Evolutionary conservation across 2,888 invertebrate species (phyloP), one percentile per base, ranked within the genome.

Genomic region (Rhagium mordax): DNA sequence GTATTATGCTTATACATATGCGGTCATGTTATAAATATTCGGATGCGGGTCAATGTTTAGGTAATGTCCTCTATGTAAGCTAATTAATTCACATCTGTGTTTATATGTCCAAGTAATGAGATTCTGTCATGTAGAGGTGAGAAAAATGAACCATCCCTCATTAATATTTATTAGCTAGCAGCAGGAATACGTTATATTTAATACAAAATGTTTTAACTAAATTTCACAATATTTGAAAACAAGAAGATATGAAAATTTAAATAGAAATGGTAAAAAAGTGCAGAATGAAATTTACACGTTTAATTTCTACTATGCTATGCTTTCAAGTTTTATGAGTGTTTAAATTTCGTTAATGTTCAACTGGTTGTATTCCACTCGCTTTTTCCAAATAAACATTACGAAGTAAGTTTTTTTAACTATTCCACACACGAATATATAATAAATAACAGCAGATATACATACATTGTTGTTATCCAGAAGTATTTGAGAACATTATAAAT

Each of bases 1-100:
- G 13, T 48, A 48, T 66, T 29, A 59, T 59, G 59, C 27, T 15
- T 29, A 59, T 29, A 59, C 59, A 33, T 59, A 59, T 16, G 33
- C 29, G 20, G 18, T 2, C 27, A 33, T 59, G 59, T 29, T 59
- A 29, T 33, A 59, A 59, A 59, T 59, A 59, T 59, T 29, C 16
- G 29, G 33, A 59, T 59, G 16, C 18, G 59, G 59, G 76, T 72
- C 72, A 74, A 73, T 78, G 77, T 78, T 76, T 77, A 65, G 68
- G 62, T 76, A 75, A 79, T 77, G 72, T 75, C 74, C 68, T 67
- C 62, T 71, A 73, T 75, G 71, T 71, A 76, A 74, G 70, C 76
- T 74, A 79, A 79, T 78, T 79, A 76, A 76, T 79, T 77, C 76
- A 76, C 77, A 77, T 74, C 77, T 77, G 77, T 65, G 55, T 73